Evolutionary conservation across 2,888 invertebrate genomes (phyloP), one percentile per base, ranked within the genome.

Genomic region (Aspidiotus rigidus): DNA sequence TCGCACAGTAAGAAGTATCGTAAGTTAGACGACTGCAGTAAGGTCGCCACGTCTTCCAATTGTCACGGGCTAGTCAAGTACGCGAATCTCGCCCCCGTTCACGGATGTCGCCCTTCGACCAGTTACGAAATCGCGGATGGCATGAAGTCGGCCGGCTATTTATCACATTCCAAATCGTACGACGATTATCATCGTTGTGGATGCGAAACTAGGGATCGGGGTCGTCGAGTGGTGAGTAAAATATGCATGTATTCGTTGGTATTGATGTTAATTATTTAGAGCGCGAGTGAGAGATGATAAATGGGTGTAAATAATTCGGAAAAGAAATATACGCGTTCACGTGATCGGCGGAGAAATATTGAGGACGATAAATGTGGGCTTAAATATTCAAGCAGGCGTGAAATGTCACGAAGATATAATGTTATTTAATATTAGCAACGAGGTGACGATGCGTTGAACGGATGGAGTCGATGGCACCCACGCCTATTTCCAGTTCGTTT

Each of bases 111-210:
- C 7, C 9, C 59, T 13, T 28, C 59, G 7, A 59, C 10, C 28
- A 39, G 9, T 2, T 10, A 11, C 39, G 59, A 28, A 13, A 39
- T 49, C 11, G 28, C 28, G 28, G 49, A 49, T n/a, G 49, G 11
- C 53, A 17, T 44, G 28, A 62, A 13, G 7, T 13, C 49, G 59
- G 55, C 28, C 53, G 40, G 13, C 17, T 42, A n/a, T 39, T 7
- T 66, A 9, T 11, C 13, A 66, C 66, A 66, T 66, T 66, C 66
- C 66, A 66, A 66, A 57, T 66, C 66, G 42, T 15, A 59, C 17
- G 66, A 66, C 28, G 44, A 28, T 8, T 66, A 56, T 17, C 42
- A 17, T 49, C 66, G 57, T 49, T 28, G 28, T 28, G 28, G 59
- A 16, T 44, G 59, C 59, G 66, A 66, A 1, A 13, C 10, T 44